Evolutionary conservation across 2,888 invertebrate genomes (phyloP), one percentile per base, ranked within the genome.

Genomic region (Boloria selene): DNA sequence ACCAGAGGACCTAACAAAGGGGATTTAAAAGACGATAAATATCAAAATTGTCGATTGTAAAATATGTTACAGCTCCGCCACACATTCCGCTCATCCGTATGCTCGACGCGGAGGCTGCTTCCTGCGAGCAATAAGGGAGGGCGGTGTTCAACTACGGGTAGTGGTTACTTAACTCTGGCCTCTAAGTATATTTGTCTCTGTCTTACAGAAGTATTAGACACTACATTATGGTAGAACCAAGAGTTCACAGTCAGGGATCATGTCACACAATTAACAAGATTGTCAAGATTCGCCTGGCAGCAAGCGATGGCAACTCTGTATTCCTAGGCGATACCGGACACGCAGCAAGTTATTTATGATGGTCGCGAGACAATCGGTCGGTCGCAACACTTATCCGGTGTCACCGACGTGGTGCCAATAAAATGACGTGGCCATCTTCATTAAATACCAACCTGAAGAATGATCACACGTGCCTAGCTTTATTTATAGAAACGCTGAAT

Each of bases 361-460:
- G 84, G 85, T 80, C 81, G 85, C 84, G 84, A 88, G 87, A 91
- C 91, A 90, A 91, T 92, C 88, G 89, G 81, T 86, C 84, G 84
- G 86, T 82, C 81, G 86, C 84, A 80, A 78, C 76, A 88, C 84
- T 88, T 90, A 90, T 92, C 91, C 91, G 91, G 91, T 90, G 85
- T 84, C 77, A 83, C 83, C 81, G 88, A 89, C 90, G 77, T 73
- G 75, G 75, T 77, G 79, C 78, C 79, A 88, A 89, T 89, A 84
- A 88, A 86, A 86, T 89, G 91, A 90, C 90, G 91, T 88, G 88
- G 83, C 84, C 83, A 83, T 86, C 87, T 88, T 86, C 85, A 89
- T 87, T 89, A 88, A 90, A 87, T 84, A 87, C 84, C 83, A 81
- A 86, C 82, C 85, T 83, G 82, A 82, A 80, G 79, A 87, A 87